Conservation (phyloP, 1,140 invertebrate species). For the Theocolax elegans region DNA sequence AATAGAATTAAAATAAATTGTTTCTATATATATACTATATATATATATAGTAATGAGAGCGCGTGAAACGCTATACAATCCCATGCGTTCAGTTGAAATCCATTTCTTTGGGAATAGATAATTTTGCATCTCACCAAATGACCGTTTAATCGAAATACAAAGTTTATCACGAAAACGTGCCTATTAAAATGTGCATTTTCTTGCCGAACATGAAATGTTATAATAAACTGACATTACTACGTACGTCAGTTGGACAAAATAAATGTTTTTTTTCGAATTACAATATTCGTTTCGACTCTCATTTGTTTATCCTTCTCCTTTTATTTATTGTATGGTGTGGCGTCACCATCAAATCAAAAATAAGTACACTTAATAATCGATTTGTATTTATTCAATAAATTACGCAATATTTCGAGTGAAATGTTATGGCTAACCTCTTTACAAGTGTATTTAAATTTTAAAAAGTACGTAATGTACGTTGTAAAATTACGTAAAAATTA, state of each 20-base stretch:
- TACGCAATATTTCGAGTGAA: neutral
- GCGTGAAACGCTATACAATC: too few relatives aligned
- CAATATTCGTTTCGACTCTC: neutral
- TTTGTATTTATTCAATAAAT: constrained; percentile 18
- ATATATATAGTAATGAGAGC: too few relatives aligned
- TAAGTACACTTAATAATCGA: constrained; percentile 8
- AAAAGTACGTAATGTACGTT: constrained; percentile 14
- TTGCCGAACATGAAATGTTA: constrained; percentile 33
- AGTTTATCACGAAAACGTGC: constrained; percentile 13
- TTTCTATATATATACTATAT: too few relatives aligned
- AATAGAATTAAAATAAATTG: too few relatives aligned
- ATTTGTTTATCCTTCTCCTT: neutral
- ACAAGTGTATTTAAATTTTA: constrained; percentile 8
- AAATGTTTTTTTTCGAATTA: constrained; percentile 34
- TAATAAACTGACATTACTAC: neutral
- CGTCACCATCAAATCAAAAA: too few relatives aligned
- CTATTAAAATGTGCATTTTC: constrained; percentile 22
- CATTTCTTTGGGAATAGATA: too few relatives aligned
- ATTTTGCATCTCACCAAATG: too few relatives aligned
- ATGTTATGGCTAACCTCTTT: neutral
- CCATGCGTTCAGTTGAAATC: too few relatives aligned
- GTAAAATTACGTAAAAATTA: constrained; percentile 20
- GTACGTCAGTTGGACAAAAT: constrained; percentile 27
- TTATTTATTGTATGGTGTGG: too few relatives aligned
- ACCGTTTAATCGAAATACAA: neutral